Evolutionary conservation across 2,888 invertebrate genomes (phyloP).

Genomic region (Pecten maximus): DNA sequence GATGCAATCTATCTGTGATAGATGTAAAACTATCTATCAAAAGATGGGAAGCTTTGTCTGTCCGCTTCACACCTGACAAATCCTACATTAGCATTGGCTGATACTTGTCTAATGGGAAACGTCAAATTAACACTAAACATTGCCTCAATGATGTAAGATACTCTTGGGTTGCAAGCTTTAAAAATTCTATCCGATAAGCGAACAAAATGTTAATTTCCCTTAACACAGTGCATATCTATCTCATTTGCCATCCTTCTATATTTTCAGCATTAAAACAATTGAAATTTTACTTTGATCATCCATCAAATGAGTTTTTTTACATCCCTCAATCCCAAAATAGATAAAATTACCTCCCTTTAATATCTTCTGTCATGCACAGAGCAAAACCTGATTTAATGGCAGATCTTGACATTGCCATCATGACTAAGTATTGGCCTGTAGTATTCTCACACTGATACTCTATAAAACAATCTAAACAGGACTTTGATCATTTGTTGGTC

Average conservation of each 20-base stretch:
- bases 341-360: constrained; percentile 27
- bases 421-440: background rate
- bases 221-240: constrained; percentile 15
- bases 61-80: constrained; percentile 15
- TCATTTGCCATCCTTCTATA: constrained; percentile 25
- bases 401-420: background rate
- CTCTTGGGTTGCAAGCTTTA: constrained; percentile 13
- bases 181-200: constrained; percentile 31
- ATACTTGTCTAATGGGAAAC: constrained; percentile 35
- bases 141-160: background rate
- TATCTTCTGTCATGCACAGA: constrained; percentile 11
- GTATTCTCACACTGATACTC: background rate
- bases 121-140: constrained; percentile 28
- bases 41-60: constrained; percentile 20
- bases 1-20: constrained; percentile 24
- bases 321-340: background rate
- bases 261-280: constrained; percentile 28
- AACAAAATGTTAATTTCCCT: constrained; percentile 21
- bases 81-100: constrained; percentile 5
- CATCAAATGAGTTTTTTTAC: background rate
- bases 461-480: background rate
- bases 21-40: constrained; percentile 35
- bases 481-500: background rate
- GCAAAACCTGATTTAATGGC: background rate
- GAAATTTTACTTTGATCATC: constrained; percentile 12